Base-by-base conservation (phyloP, 2,113 vertebrate genomes). In the Pelmatolapia mariae region DNA sequence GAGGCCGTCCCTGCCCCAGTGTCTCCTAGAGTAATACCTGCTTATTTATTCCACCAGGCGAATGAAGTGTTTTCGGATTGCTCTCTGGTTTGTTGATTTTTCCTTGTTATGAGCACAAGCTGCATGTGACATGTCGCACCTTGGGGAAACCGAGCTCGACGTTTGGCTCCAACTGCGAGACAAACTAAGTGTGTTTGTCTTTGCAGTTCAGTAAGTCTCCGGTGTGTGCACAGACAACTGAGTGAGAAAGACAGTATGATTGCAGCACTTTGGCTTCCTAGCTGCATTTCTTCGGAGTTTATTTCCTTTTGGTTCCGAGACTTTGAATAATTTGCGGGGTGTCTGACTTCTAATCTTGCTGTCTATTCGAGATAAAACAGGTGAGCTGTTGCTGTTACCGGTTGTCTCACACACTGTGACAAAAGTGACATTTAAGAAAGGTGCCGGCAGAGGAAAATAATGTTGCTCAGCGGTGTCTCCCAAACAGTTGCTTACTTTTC, bases 171-270 rank as follows among this genome's bases (percentile, higher is more conserved):
- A 24, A 86, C 83, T 82, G 89, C 31, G 82, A 90, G 85, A 84
- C 92, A 92, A 92, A 92, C 71, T 63, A 86, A 89, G 84, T 88
- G 88, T 91, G 86, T 90, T 94, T 92, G 93, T 90, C 90, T 93
- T 92, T 81, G 86, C 89, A 86, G 91, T 68, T 91, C 47, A 57
- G 33, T 29, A 56, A 78, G 66, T 87, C 88, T 89, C 92, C 45
- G n/a, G 87, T 78, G 89, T 89, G 89, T 79, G 45, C 68, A 82
- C 86, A 88, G 86, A 80, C 22, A 59, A 80, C 83, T 66, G 50
- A 84, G 71, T 16, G 50, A 76, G 86, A 56, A 56, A 61, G 89
- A 54, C 57, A 73, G 80, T 78, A 10, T 80, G 88, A 91, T 89
- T 89, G 54, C 57, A 56, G 71, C 54, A 38, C 81, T 83, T 89